phyloP scores from a whole-genome alignment of 1,140 invertebrate genomes.

The Belonocnema kinseyi region DNA sequence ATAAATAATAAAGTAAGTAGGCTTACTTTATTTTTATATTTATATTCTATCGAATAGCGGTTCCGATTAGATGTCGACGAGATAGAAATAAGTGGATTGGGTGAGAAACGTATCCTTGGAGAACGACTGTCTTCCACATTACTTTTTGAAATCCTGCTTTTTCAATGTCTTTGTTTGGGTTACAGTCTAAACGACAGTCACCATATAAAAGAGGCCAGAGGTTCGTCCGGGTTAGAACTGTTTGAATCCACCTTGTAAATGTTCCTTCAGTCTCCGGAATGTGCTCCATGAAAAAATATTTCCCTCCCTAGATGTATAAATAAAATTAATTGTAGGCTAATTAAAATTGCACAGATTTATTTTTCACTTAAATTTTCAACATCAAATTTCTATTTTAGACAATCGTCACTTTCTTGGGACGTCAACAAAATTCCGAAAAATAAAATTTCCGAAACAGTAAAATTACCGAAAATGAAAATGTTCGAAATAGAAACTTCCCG shows the following conservation, averaged over 20 bases:
- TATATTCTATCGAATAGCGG: slow-evolving; percentile 57
- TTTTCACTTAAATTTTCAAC: no score
- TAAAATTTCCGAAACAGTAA: no score
- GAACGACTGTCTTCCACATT: slow-evolving; percentile 50
- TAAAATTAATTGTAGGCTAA: no score
- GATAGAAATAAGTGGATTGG: slow-evolving; percentile 61
- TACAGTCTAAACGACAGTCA: slow-evolving; percentile 59
- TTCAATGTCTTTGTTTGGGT: slow-evolving; percentile 61
- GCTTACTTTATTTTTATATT: not conserved
- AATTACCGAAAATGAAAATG: no score
- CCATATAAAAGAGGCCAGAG: slow-evolving; percentile 68
- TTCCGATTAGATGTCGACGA: slow-evolving; percentile 62
- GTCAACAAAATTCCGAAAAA: no score
- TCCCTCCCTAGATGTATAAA: slow-evolving; percentile 58
- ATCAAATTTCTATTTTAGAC: no score
- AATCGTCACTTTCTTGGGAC: no score
- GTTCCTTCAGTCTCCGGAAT: slow-evolving; percentile 58
- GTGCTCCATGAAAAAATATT: slow-evolving; percentile 69
- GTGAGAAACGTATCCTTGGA: slow-evolving; percentile 63
- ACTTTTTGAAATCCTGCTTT: slow-evolving; percentile 59
- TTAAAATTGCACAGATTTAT: no score
- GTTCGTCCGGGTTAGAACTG: slow-evolving; percentile 58
- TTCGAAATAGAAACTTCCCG: no score
- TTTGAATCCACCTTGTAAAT: slow-evolving; percentile 59
- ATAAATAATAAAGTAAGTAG: no score